A percentile compares a stretch with the other conserved stretches of the same genome.
phyloP scores from a whole-genome alignment of 2,888 invertebrate genomes.

The Encarsia formosa region DNA sequence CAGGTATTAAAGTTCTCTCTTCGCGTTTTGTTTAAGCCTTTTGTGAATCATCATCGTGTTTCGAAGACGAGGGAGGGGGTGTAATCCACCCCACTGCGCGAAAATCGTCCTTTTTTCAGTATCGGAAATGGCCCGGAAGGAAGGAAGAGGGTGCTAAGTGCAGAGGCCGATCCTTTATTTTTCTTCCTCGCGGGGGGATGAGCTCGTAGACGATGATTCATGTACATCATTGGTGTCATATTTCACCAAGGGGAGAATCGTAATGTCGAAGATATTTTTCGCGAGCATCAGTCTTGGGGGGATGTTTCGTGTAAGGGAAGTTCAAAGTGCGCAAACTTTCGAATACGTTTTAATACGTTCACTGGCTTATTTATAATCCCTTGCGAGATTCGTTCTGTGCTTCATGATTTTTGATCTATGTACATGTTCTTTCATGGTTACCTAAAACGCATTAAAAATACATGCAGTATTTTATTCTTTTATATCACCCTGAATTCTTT shows the following conservation, averaged over 20 bases:
- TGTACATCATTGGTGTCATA: not conserved
- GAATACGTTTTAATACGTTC: no score
- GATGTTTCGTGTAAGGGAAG: no score
- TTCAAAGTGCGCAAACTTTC: no score
- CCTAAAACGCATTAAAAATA: no score
- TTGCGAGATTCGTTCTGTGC: no score
- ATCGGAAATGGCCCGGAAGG: slow-evolving; percentile 37
- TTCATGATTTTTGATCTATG: no score
- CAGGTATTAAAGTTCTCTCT: slow-evolving; percentile 19
- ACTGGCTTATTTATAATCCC: no score
- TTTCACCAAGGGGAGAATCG: not conserved
- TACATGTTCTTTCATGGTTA: no score
- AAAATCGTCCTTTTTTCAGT: slow-evolving; percentile 31
- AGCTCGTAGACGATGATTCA: slow-evolving; percentile 9
- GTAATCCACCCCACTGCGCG: not conserved
- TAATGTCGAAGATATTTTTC: not conserved
- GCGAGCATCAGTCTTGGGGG: not conserved
- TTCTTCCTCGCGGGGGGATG: no score
- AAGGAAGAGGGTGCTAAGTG: slow-evolving; percentile 31
- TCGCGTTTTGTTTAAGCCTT: not conserved
- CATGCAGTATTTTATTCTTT: no score
- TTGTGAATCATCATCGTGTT: slow-evolving; percentile 19
- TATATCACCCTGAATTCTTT: no score
- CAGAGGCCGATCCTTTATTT: slow-evolving; percentile 24
- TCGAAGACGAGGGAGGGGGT: no score